Conservation (phyloP, 1,140 invertebrate species). For the Papilio glaucus region DNA sequence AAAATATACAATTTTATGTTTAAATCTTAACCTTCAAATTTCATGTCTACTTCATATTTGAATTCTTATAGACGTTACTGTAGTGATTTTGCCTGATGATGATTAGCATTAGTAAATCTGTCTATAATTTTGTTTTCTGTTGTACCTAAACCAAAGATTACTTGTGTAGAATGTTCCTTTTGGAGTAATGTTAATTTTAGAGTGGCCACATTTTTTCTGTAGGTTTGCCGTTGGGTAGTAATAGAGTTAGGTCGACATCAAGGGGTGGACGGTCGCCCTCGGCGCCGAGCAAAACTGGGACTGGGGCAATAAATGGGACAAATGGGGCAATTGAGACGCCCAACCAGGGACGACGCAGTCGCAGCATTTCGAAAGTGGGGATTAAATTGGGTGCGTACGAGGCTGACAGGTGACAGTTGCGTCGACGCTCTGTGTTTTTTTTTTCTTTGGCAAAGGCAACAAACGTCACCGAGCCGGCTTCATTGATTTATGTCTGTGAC, state of each 20-base stretch:
- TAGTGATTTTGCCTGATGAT: background rate
- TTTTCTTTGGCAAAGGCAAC: conserved; percentile 44
- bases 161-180: conserved; percentile 21
- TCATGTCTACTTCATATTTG: conserved; percentile 13
- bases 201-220: conserved; percentile 73
- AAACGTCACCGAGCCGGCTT: conserved; percentile 41
- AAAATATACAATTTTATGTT: background rate
- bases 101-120: background rate
- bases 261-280: conserved; percentile 77
- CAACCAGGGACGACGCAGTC: conserved; percentile 74
- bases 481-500: conserved; percentile 40
- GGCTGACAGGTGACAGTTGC: conserved; percentile 71
- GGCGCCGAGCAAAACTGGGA: conserved; percentile 67
- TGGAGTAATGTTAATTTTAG: conserved; percentile 59
- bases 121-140: background rate
- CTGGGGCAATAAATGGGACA: conserved; percentile 55
- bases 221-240: conserved; percentile 83
- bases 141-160: background rate
- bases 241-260: conserved; percentile 80
- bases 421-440: conserved; percentile 75
- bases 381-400: conserved; percentile 83
- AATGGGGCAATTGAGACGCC: conserved; percentile 57
- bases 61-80: background rate
- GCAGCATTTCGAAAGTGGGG: conserved; percentile 80
- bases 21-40: background rate